Evolutionary conservation across 2,113 vertebrate species (phyloP), one percentile per base, ranked within the genome.

Genomic region (Rattus rattus): DNA sequence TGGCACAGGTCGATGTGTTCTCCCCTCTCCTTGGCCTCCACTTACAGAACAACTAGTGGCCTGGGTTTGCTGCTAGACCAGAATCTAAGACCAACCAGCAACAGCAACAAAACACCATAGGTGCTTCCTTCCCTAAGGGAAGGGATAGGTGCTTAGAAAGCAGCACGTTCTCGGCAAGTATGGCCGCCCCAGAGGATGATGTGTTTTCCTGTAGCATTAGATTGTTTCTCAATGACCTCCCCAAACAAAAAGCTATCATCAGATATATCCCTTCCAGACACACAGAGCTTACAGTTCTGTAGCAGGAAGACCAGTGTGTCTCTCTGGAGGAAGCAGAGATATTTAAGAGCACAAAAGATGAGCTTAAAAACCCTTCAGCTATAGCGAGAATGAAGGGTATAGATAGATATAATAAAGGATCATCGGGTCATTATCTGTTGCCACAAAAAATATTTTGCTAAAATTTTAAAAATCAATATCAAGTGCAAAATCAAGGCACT

Each of bases 341-440:
- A 79, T 75, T 90, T 95, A 67, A 92, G 73, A 73, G 91, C 95
- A 95, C 3, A 94, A 30, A 94, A 92, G 56, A 81, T 43, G 91
- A 86, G 19, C 80, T 84, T 22, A 70, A 92, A 94, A 77, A 89
- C 83, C n/a, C 52, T 28, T 86, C 63, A 76, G 56, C 81, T 28
- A 91, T 13, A 70, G 33, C 84, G 81, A 86, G 77, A 36, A 22
- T 70, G 73, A 77, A 6, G 65, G 91, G 59, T 85, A 90, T 63
- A 61, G 43, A 86, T 59, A 52, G 19, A 83, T 43, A 80, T 70
- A 88, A 94, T 86, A 90, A 96, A 85, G 67, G 59, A 89, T 49
- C 10, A 5, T 72, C 19, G 83, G 91, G 80, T 9, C 92, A 80
- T 92, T 93, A 77, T 92, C 52, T 61, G 2, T 76, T 86, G 9